Percentiles rank a stretch among this genome's conserved stretches.
phyloP scores from a whole-genome alignment of 2,888 invertebrate species.

The Amphipyra tragopoginis region DNA sequence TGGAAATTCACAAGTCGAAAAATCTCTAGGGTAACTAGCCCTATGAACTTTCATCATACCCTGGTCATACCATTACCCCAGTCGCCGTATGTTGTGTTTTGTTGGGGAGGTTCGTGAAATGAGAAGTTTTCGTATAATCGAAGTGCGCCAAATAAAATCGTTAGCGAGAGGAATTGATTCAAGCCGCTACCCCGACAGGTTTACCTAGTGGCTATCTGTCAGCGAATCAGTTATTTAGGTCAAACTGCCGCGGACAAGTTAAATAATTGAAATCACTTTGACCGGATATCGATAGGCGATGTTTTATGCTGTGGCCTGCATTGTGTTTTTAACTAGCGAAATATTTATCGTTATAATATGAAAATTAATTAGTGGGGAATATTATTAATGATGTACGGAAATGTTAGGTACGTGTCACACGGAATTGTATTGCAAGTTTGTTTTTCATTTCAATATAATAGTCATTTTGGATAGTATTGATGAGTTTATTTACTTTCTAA shows the following conservation, averaged over 20 bases:
- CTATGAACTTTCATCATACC: no score
- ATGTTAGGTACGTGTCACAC: not conserved
- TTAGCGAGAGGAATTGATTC: conserved; percentile 30
- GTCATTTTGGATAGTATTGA: no score
- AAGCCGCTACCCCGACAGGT: conserved; percentile 18
- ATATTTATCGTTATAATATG: conserved; percentile 23
- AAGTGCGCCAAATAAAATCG: conserved; percentile 20
- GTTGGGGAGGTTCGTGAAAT: no score
- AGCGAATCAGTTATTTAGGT: conserved; percentile 69
- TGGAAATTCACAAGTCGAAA: no score
- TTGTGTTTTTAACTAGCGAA: conserved; percentile 15
- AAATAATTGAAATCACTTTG: conserved; percentile 73
- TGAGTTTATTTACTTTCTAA: no score
- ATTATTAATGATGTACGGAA: conserved; percentile 16
- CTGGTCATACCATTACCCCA: no score
- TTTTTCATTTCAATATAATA: no score
- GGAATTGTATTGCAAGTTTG: not conserved
- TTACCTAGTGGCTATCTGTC: conserved; percentile 52
- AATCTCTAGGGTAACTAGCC: no score
- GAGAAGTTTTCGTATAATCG: no score
- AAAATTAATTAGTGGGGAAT: conserved; percentile 31
- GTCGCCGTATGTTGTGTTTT: no score
- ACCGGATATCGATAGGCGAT: conserved; percentile 47
- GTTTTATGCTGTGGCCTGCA: conserved; percentile 27
- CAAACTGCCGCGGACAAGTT: conserved; percentile 68